These are phyloP conservation scores for Timema cristinae DNA, from an alignment of 2,888 invertebrate species.

Conservation along the genomic window DNA sequence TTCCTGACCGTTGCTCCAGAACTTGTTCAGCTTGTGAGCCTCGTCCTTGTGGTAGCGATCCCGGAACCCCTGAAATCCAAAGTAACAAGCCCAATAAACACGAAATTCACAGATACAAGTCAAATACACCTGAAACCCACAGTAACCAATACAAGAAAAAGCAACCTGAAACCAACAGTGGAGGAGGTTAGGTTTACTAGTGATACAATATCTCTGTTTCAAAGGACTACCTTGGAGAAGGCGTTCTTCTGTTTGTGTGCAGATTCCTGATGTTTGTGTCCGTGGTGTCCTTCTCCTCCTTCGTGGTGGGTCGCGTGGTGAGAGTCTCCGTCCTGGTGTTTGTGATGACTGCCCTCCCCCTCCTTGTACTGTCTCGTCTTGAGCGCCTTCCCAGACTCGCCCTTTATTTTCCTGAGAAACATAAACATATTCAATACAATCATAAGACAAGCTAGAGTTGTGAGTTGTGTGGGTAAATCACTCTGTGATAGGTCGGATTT, in stretches of 20 bases:
- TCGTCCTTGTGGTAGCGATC: conserved; percentile 48
- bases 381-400: conserved; percentile 23
- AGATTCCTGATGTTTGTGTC: conserved; percentile 17
- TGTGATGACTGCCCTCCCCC: conserved; percentile 20
- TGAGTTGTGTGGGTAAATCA: no score
- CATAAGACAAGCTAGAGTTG: no score
- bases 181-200: no score
- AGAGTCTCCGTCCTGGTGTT: conserved; percentile 19
- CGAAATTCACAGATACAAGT: no score
- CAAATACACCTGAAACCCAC: no score
- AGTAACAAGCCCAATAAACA: background rate
- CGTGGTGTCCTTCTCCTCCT: conserved; percentile 12
- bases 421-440: no score
- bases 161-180: no score
- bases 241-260: conserved; percentile 23
- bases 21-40: conserved; percentile 45
- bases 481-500: no score
- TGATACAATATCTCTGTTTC: no score
- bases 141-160: no score
- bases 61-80: conserved; percentile 42
- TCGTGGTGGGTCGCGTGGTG: conserved; percentile 20
- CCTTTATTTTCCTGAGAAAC: conserved; percentile 4
- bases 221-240: conserved; percentile 22
- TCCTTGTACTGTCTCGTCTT: conserved; percentile 24
- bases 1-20: conserved; percentile 46